phyloP scores from a whole-genome alignment of 2,888 invertebrate species.

The Odontothrips loti region DNA sequence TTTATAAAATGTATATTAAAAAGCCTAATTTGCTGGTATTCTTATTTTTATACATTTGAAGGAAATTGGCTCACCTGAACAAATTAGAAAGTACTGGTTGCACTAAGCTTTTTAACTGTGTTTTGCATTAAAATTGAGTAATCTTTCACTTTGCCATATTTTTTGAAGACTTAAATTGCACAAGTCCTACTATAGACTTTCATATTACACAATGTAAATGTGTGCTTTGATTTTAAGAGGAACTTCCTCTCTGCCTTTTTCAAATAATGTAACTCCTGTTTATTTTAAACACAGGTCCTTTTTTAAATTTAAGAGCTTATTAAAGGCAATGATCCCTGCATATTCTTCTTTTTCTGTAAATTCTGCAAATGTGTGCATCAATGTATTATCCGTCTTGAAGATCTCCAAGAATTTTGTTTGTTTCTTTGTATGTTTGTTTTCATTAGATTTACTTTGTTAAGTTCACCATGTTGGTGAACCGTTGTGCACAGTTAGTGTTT shows the following conservation, averaged over 20 bases:
- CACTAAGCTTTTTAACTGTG: slow-evolving; percentile 1
- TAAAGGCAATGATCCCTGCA: too few species aligned
- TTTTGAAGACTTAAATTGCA: slow-evolving; percentile 10
- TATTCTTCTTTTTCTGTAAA: background rate
- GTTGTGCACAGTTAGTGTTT: background rate
- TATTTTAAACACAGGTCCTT: too few species aligned
- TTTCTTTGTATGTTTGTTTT: background rate
- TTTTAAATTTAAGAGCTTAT: too few species aligned
- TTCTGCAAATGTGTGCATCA: background rate
- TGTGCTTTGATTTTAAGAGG: slow-evolving; percentile 2
- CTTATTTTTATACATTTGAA: slow-evolving; percentile 16
- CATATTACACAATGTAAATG: background rate
- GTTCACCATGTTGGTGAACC: background rate
- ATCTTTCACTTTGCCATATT: background rate
- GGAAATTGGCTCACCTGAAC: background rate
- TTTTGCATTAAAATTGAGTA: background rate
- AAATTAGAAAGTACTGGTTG: background rate
- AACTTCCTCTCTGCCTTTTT: background rate
- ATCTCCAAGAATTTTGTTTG: background rate
- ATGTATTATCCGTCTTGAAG: slow-evolving; percentile 1
- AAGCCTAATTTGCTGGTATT: slow-evolving; percentile 23
- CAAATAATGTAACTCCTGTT: background rate
- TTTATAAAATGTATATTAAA: background rate
- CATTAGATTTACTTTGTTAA: background rate
- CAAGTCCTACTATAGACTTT: background rate